phyloP scores from a whole-genome alignment of 2,113 vertebrate genomes.

The Eclectus roratus region DNA sequence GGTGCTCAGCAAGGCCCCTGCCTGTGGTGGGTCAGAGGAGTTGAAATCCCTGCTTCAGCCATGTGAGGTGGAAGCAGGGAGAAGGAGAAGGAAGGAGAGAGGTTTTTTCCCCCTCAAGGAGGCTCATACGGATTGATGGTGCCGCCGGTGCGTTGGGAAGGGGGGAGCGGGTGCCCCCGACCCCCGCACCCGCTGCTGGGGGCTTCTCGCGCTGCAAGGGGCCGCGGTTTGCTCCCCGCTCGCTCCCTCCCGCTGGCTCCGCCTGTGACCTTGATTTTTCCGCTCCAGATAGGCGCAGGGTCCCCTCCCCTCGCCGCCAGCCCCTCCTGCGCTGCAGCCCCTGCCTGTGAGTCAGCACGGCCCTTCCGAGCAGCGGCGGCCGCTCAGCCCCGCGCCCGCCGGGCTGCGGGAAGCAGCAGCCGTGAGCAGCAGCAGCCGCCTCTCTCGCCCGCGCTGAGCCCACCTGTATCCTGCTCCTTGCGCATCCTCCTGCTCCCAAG shows the following conservation, averaged over 20 bases:
- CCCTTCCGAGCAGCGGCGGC: conserved; percentile 4
- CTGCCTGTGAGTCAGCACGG: conserved; percentile 79
- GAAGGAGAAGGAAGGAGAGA: neutral
- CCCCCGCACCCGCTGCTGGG: neutral
- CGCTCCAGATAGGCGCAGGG: neutral
- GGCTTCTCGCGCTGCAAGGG: neutral
- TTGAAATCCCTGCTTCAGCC: neutral
- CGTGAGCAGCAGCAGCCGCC: neutral
- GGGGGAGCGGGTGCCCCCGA: neutral
- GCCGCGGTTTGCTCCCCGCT: neutral
- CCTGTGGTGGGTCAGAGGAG: neutral
- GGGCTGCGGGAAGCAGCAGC: neutral
- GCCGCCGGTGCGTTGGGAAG: neutral
- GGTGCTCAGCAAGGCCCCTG: neutral
- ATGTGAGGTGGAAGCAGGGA: neutral
- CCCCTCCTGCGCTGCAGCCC: neutral
- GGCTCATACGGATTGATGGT: neutral
- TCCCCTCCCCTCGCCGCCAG: conserved; percentile 27
- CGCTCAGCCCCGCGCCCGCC: neutral
- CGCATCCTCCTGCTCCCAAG: neutral
- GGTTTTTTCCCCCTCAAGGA: neutral
- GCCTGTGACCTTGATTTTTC: conserved; percentile 56
- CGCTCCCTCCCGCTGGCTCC: neutral
- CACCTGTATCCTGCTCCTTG: neutral
- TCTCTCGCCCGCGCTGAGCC: neutral